These are phyloP conservation scores for Spea hammondii DNA, from an alignment of 2,797 vertebrate genomes.

Conservation along the genomic window DNA sequence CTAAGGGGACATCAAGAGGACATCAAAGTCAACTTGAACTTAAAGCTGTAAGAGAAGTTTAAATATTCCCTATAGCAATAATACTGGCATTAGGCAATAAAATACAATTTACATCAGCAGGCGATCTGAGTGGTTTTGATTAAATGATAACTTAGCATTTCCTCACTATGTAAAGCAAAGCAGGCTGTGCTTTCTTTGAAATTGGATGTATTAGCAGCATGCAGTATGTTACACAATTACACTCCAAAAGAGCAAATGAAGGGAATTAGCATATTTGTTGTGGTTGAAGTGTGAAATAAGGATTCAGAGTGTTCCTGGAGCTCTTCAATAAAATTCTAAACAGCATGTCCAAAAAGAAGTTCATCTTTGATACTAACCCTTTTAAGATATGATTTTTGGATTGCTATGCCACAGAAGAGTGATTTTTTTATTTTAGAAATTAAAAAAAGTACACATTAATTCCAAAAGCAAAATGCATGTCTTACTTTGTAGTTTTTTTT, in stretches of 20 bases:
- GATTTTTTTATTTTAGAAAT: too few species aligned
- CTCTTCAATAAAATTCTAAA: background rate
- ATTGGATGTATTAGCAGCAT: constrained; percentile 1
- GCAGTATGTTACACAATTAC: background rate
- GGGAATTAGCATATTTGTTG: constrained; percentile 1
- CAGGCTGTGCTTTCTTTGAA: background rate
- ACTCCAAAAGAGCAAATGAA: constrained; percentile 3
- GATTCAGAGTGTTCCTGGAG: background rate
- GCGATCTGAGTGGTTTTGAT: background rate
- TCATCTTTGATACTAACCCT: background rate
- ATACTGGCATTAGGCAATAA: too few species aligned
- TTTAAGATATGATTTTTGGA: background rate
- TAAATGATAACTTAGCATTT: constrained; percentile 1
- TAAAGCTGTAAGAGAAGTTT: too few species aligned
- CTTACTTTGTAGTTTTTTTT: too few species aligned
- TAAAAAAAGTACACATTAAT: too few species aligned
- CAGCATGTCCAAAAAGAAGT: background rate
- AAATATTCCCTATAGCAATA: too few species aligned
- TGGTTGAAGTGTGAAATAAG: background rate
- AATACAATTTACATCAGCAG: background rate
- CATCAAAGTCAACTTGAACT: too few species aligned
- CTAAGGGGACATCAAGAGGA: too few species aligned
- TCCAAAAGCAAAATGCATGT: too few species aligned
- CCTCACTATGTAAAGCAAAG: background rate
- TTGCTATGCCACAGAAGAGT: too few species aligned